Evolutionary conservation across 1,140 invertebrate species (phyloP), one percentile per base, ranked within the genome.

Genomic region (Hyles euphorbiae): DNA sequence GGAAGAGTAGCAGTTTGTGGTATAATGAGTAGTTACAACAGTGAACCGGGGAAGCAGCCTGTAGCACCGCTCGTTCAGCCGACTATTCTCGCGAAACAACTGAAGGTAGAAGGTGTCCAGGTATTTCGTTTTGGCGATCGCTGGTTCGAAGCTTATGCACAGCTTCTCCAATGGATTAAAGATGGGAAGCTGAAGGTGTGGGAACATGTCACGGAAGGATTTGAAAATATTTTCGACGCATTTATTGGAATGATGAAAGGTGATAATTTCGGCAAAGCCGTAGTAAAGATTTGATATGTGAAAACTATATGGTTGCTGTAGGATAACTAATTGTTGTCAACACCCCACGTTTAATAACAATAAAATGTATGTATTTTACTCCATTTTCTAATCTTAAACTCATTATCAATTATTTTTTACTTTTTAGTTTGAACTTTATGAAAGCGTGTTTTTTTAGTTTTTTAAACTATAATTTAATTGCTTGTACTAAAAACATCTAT

Each of bases 1-100:
- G 92, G 92, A 1, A 72, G 92, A 48, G 78, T 92, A 43, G 74
- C 92, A 3, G 82, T 92, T 0, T 93, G 91, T 65, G 92, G 92
- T 4, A 81, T 84, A 12, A 92, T 93, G 52, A 79, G 83, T 12
- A 45, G 67, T 1, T 90, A 90, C 65, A 89, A 89, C 58, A 72
- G 73, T 22, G 47, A 60, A 10, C 36, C 32, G 0, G 45, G 5
- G 6, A 54, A 69, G 8, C 45, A 47, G 54, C 69, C 69, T 0
- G 69, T 67, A 51, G 62, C 64, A 2, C 50, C 59, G 10, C 66
- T 90, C 43, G 43, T 91, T 6, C 91, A 92, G 62, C 83, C 83
- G 0, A 43, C 88, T 34, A 68, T 87, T 55, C 73, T 68, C 52
- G 89, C 84, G 22, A 22, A 22, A 53, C 76, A 89, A 51, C 61